Conservation (phyloP, 2,113 vertebrate species). For the Larimichthys crocea region DNA sequence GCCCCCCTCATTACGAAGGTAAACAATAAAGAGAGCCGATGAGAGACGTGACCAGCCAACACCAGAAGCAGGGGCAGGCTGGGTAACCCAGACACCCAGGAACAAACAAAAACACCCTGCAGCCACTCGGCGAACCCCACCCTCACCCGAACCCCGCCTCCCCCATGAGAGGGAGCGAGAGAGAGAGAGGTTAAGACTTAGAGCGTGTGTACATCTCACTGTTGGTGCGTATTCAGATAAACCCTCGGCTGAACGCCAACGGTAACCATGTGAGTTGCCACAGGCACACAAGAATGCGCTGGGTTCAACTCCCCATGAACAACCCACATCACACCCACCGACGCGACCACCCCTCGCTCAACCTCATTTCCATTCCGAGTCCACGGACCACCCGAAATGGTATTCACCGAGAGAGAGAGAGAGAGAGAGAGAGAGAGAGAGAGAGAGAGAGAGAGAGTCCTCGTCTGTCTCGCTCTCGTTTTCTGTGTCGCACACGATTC, state of each 20-base stretch:
- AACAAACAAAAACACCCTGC: conserved; percentile 80
- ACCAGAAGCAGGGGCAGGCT: conserved; percentile 85
- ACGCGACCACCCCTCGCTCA: too few relatives aligned
- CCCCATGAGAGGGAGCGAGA: conserved; percentile 47
- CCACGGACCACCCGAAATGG: too few relatives aligned
- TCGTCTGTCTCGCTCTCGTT: conserved; percentile 4
- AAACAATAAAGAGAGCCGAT: conserved; percentile 96
- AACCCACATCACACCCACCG: too few relatives aligned
- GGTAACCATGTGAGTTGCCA: conserved; percentile 99
- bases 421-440: neutral
- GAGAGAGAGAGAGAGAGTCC: neutral
- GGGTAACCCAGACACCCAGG: conserved; percentile 88
- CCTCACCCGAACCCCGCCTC: conserved; percentile 63
- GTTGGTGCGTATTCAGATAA: conserved; percentile 98
- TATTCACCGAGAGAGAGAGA: conserved; percentile 2
- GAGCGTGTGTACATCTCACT: conserved; percentile 86
- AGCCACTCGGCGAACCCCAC: conserved; percentile 70
- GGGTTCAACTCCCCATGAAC: conserved; percentile 94
- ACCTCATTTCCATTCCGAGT: too few relatives aligned
- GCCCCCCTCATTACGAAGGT: conserved; percentile 99
- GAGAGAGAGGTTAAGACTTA: conserved; percentile 70
- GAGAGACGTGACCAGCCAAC: conserved; percentile 93
- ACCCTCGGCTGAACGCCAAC: conserved; percentile 91
- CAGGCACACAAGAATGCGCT: conserved; percentile 97
- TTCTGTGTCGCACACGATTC: conserved; percentile 6